Conservation (phyloP, 23 tunicate species). For the Styela clava region DNA sequence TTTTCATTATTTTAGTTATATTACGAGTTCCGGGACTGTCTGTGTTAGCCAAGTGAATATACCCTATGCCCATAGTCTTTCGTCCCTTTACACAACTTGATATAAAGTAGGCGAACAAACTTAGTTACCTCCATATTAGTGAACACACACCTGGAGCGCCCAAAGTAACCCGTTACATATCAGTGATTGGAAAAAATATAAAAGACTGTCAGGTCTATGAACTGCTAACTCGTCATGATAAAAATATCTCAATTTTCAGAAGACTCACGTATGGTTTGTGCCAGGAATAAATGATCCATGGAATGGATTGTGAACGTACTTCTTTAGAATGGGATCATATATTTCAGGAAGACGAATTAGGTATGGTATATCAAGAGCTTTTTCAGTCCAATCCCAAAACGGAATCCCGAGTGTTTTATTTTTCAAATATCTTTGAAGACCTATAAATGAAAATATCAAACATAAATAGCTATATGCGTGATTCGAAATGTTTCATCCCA, state of each 20-base stretch:
- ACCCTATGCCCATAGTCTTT: not conserved
- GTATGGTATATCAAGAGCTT: conserved; percentile 28
- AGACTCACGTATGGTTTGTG: not conserved
- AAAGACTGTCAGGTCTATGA: too few species aligned
- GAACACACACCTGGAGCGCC: not conserved
- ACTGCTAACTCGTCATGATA: too few species aligned
- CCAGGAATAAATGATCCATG: not conserved
- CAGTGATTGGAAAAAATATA: too few species aligned
- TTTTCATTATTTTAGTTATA: too few species aligned
- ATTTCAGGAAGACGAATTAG: conserved; percentile 28
- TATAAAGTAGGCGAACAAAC: not conserved
- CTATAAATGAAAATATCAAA: conserved; percentile 11
- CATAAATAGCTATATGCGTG: too few species aligned
- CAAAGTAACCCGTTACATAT: not conserved
- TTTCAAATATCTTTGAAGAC: conserved; percentile 33
- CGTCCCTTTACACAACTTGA: not conserved
- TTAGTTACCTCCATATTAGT: not conserved
- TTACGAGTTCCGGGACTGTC: too few species aligned
- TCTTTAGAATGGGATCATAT: conserved; percentile 34
- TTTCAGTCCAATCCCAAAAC: conserved; percentile 68
- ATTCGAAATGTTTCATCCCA: too few species aligned
- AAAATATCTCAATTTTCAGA: too few species aligned
- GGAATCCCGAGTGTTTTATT: conserved; percentile 60
- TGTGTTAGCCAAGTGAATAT: too few species aligned
- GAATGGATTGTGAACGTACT: conserved; percentile 43